phyloP scores from a whole-genome alignment of 2,113 vertebrate species.

The Urocolius indicus region DNA sequence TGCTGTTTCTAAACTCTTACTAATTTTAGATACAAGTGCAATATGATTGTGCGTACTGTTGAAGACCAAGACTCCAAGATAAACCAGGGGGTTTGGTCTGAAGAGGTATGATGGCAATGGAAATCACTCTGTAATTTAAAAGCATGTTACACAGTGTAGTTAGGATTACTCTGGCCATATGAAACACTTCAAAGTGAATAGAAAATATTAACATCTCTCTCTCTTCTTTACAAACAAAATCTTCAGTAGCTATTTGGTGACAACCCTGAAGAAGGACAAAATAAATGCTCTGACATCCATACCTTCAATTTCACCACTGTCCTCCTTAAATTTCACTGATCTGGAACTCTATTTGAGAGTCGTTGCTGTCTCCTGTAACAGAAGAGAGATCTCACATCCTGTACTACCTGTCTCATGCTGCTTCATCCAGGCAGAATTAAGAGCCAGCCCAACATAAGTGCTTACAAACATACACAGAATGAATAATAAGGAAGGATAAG shows the following conservation, averaged over 20 bases:
- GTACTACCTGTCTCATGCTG: not conserved
- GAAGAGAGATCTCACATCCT: not conserved
- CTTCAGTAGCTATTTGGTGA: not conserved
- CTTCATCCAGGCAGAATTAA: not conserved
- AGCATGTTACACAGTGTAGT: not conserved
- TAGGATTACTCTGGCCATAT: not conserved
- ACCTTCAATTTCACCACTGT: not conserved
- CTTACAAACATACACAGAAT: not conserved
- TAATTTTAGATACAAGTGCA: not conserved
- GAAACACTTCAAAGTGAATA: not conserved
- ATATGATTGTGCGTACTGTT: not conserved
- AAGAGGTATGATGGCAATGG: not conserved
- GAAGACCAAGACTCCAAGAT: not conserved
- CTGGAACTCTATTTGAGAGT: fast-evolving
- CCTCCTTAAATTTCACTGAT: not conserved
- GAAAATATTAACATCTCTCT: not conserved
- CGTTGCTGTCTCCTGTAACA: not conserved
- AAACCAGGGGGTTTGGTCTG: not conserved
- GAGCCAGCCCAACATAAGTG: not conserved
- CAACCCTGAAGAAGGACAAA: not conserved
- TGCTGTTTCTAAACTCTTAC: not conserved
- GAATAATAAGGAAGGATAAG: not conserved
- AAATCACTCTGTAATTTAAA: not conserved
- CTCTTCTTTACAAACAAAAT: not conserved
- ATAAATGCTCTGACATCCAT: not conserved